Percentiles rank a stretch among this genome's conserved stretches.
Conservation (phyloP, 2,113 vertebrate genomes). For the Cyphomyrus discorhynchus region DNA sequence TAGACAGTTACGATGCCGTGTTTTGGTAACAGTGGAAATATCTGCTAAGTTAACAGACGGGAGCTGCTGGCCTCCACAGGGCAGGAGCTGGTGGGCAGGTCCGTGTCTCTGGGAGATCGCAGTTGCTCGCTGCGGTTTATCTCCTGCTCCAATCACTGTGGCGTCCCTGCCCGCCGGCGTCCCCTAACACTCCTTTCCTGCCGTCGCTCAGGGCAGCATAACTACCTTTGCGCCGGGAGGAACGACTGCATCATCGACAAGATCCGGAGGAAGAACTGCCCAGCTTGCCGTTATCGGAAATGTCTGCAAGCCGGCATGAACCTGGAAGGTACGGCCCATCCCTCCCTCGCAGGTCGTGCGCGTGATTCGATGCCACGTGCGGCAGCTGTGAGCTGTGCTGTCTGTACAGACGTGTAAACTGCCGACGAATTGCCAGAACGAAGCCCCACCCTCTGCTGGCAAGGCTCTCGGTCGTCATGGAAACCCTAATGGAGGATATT, state of each 20-base stretch:
- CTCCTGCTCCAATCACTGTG: not conserved
- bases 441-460: not conserved
- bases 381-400: not conserved
- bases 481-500: conserved; percentile 14
- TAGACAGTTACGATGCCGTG: not conserved
- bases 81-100: not conserved
- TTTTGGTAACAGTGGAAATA: not conserved
- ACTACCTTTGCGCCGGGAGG: conserved; percentile 95
- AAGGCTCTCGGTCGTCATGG: not conserved
- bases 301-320: conserved; percentile 98
- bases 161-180: too few relatives aligned
- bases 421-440: not conserved
- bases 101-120: not conserved
- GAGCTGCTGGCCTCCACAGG: not conserved
- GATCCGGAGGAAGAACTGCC: conserved; percentile 96
- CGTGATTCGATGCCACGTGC: not conserved
- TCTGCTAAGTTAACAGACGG: not conserved
- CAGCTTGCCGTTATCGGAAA: conserved; percentile 92
- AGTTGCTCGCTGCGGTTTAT: not conserved
- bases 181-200: conserved; percentile 2
- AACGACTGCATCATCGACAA: conserved; percentile 99
- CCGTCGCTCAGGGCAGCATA: conserved; percentile 80
- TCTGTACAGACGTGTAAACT: not conserved
- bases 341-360: not conserved
- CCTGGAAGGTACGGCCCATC: conserved; percentile 74